Base-by-base conservation (phyloP, 2,113 vertebrate species). In the Sakesphorus luctuosus region DNA sequence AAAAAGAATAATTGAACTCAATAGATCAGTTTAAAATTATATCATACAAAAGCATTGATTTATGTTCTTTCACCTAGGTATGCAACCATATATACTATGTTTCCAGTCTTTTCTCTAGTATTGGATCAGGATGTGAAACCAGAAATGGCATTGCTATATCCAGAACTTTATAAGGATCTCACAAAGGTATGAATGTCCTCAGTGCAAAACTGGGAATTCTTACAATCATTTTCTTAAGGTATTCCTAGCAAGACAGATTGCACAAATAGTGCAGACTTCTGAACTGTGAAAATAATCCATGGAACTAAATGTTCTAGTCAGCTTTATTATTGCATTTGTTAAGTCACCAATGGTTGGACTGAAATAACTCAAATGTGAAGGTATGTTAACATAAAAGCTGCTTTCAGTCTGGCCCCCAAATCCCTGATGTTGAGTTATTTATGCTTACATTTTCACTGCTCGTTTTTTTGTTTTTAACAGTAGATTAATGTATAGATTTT, bases 81-180 rank as follows among this genome's bases (percentile, higher is more conserved):
- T 62, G 99, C 99, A 79, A 99, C 99, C 26, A 98, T 99, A 90
- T 99, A 99, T 98, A 99, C 99, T 84, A 99, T 99, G 99, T 99
- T 99, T 72, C 99, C 99, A 29, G 99, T 99, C 43, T 99, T 99
- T 98, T 99, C 99, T 10, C 94, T 99, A 87, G 99, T 99, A 29
- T 97, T 99, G 98, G 99, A 99, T 96, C 99, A 99, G 94, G 99
- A 99, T 43, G 99, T 99, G 94, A 99, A 99, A 96, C 99, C 99
- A 10, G 99, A 99, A 92, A 99, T 98, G 98, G 99, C 99, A 4
- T 93, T 99, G 90, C 98, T 99, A 1, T 99, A 99, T 97, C 99
- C 99, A 11, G 99, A 99, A 97, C 99, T 99, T 52, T 99, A 99
- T 95, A 99, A 99, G 96, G 99, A 99, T 96, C 99, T 99, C 94